A percentile compares a stretch with the other conserved stretches of the same genome.
Evolutionary conservation across 2,888 invertebrate genomes (phyloP).

Genomic region (Drosophila falleni): DNA sequence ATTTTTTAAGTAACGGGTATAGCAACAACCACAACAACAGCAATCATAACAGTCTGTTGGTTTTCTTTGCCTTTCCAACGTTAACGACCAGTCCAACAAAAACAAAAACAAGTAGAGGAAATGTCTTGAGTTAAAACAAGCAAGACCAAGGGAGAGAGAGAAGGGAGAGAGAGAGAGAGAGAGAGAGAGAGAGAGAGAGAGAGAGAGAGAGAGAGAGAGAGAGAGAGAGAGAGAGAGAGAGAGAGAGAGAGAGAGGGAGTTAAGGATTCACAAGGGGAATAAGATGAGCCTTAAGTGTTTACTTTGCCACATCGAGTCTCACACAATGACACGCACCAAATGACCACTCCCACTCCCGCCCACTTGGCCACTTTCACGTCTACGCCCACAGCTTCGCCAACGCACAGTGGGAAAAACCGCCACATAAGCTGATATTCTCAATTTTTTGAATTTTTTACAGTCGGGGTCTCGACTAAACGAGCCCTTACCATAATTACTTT

Average conservation of each 20-base stretch:
- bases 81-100: constrained; percentile 48
- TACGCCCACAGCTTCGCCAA: too few relatives aligned
- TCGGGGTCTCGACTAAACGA: too few relatives aligned
- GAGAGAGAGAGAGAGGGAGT: neutral
- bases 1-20: too few relatives aligned
- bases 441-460: too few relatives aligned
- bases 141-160: too few relatives aligned
- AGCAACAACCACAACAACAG: constrained; percentile 25
- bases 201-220: neutral
- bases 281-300: constrained; percentile 55
- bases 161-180: neutral
- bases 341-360: constrained; percentile 53
- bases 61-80: constrained; percentile 25
- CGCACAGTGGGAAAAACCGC: too few relatives aligned
- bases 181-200: neutral
- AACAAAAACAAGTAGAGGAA: constrained; percentile 53
- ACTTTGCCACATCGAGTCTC: constrained; percentile 47
- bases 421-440: too few relatives aligned
- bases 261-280: constrained; percentile 9
- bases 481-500: too few relatives aligned
- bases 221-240: neutral
- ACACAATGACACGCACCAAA: constrained; percentile 51
- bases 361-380: neutral
- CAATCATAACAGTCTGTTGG: constrained; percentile 24
- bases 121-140: constrained; percentile 64